These are phyloP conservation scores for Nemotelus pantherinus DNA, from an alignment of 2,888 invertebrate genomes.

Conservation along the genomic window DNA sequence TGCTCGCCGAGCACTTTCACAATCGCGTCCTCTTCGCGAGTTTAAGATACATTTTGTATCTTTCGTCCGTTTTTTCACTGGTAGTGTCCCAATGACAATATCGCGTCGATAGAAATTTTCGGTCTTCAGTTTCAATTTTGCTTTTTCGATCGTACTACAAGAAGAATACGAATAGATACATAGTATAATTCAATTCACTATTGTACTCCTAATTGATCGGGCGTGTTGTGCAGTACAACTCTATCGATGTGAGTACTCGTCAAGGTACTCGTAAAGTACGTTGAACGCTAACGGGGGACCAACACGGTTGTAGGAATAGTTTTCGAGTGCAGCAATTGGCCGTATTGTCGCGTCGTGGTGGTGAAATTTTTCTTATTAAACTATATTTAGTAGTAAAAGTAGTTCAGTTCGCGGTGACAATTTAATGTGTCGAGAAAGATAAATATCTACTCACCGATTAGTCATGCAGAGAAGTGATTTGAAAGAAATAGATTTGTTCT, in stretches of 20 bases:
- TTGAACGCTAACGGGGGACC: too few relatives aligned
- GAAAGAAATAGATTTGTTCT: conserved; percentile 4
- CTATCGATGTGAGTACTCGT: neutral
- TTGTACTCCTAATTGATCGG: conserved; percentile 35
- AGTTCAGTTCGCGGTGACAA: conserved; percentile 7
- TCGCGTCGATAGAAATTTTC: too few relatives aligned
- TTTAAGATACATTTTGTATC: too few relatives aligned
- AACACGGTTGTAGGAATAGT: too few relatives aligned
- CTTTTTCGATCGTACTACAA: too few relatives aligned
- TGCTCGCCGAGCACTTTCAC: too few relatives aligned
- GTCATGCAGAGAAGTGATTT: conserved; percentile 4
- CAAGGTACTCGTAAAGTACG: neutral
- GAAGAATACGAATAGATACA: too few relatives aligned
- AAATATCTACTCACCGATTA: neutral
- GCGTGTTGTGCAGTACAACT: conserved; percentile 1
- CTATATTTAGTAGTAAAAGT: conserved; percentile 18
- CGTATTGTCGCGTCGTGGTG: neutral
- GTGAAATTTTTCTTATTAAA: conserved; percentile 6
- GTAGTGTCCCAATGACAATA: too few relatives aligned
- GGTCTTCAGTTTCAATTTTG: too few relatives aligned
- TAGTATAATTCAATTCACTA: conserved; percentile 7
- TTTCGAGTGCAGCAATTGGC: too few relatives aligned
- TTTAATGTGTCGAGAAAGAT: neutral
- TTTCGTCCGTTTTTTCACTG: too few relatives aligned
- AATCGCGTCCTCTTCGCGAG: too few relatives aligned